Base-by-base conservation (phyloP, 2,888 invertebrate species). In the Epinotia brunnichana region DNA sequence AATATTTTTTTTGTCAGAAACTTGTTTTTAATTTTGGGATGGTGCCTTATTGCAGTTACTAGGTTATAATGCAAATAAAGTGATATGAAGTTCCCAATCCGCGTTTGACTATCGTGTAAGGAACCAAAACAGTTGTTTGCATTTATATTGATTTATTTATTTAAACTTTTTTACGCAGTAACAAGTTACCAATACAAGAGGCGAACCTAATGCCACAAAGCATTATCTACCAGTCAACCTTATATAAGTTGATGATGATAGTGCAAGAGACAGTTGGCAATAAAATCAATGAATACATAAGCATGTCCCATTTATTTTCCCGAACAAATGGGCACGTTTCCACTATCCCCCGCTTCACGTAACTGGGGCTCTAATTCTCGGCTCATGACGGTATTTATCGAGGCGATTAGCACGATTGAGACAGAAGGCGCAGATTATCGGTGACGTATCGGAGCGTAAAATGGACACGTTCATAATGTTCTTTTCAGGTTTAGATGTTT, bases 301-400 rank as follows among this genome's bases (percentile, higher is more conserved):
- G 48, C 48, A n/a, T 11, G 39, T n/a, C 10, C 44, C 24, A 61
- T 61, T 11, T 48, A 62, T 48, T 48, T n/a, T n/a, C 48, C 24
- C 24, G 17, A 51, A 62, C 48, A 62, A 48, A 62, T 62, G 62
- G 62, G 48, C 48, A 24, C 44, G 61, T 56, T 72, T 67, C 67
- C 67, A 71, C 35, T 66, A 60, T 59, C 64, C 35, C 54, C n/a
- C 59, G 35, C 68, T 57, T 13, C 24, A 48, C 56, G 41, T 48
- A 67, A 39, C 66, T 11, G 44, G 3, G 57, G 64, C 24, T 39
- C 72, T 72, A 72, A 72, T 72, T 62, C 68, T 59, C 53, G 51
- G 62, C 72, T 72, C 72, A 72, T 68, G 67, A 57, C 44, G 21
- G 57, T 73, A 69, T 73, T 73, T 73, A 73, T 73, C 51, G 73